Conservation (phyloP, 2,888 invertebrate species). For the Artemia sinica region DNA sequence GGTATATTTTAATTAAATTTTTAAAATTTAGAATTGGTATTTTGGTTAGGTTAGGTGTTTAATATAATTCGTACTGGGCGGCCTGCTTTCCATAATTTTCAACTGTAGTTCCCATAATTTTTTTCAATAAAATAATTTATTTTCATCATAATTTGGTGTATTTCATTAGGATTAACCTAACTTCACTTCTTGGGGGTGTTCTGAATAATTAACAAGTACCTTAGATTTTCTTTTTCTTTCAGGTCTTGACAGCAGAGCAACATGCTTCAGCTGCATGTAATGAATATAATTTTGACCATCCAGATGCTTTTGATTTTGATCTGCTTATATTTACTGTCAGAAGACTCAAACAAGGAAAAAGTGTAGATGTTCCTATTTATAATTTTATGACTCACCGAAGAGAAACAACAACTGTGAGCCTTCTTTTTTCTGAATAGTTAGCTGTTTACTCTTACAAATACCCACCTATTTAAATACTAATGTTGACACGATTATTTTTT, state of each 20-base stretch:
- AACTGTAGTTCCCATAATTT: not conserved
- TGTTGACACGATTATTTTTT: too few relatives aligned
- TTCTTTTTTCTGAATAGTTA: too few relatives aligned
- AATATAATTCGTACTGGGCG: too few relatives aligned
- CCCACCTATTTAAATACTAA: too few relatives aligned
- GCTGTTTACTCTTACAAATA: too few relatives aligned
- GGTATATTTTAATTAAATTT: too few relatives aligned
- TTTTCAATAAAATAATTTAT: not conserved
- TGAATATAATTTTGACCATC: conserved; percentile 98
- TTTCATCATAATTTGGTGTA: too few relatives aligned
- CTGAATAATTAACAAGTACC: too few relatives aligned
- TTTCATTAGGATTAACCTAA: too few relatives aligned
- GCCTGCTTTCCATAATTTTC: not conserved
- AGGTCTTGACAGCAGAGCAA: conserved; percentile 81
- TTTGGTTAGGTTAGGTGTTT: too few relatives aligned
- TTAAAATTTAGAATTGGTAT: too few relatives aligned
- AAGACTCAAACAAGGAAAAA: conserved; percentile 76
- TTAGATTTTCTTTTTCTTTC: conserved; percentile 23
- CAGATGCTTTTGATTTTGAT: conserved; percentile 96
- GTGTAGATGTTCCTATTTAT: conserved; percentile 93
- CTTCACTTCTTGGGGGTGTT: too few relatives aligned
- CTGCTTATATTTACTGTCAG: conserved; percentile 63
- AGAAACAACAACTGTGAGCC: conserved; percentile 60
- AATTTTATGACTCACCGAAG: conserved; percentile 86
- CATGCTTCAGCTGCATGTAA: conserved; percentile 64